These are phyloP conservation scores for Epinephelus cyanopodus DNA, from an alignment of 2,113 vertebrate genomes.

Conservation along the genomic window DNA sequence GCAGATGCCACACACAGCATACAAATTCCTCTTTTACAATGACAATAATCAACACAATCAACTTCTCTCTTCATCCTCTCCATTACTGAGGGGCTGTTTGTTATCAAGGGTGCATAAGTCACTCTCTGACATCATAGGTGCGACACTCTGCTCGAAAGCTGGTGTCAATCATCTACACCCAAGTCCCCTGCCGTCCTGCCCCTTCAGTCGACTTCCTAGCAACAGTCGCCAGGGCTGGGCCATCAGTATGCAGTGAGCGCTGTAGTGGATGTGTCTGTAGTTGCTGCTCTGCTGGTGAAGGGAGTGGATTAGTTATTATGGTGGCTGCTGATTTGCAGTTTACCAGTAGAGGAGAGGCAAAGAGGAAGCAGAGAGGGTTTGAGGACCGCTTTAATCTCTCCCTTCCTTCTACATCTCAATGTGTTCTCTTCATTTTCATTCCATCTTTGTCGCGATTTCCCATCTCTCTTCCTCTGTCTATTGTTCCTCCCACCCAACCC, in stretches of 20 bases:
- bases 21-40: neutral
- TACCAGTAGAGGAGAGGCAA: slow-evolving; percentile 46
- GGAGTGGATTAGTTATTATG: slow-evolving; percentile 58
- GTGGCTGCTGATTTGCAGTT: slow-evolving; percentile 53
- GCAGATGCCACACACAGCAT: neutral
- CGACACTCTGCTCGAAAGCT: neutral
- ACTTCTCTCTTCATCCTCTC: neutral
- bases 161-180: slow-evolving; percentile 44
- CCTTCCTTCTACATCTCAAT: slow-evolving; percentile 29
- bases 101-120: slow-evolving; percentile 4
- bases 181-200: slow-evolving; percentile 6
- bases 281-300: slow-evolving; percentile 36
- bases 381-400: slow-evolving; percentile 22
- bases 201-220: slow-evolving; percentile 56
- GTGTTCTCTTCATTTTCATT: slow-evolving; percentile 23
- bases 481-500: neutral
- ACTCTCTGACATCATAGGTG: slow-evolving; percentile 20
- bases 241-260: slow-evolving; percentile 60
- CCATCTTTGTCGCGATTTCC: slow-evolving; percentile 2
- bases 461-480: neutral
- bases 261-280: slow-evolving; percentile 28
- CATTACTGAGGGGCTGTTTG: neutral
- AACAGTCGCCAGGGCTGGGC: slow-evolving; percentile 63
- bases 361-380: slow-evolving; percentile 19
- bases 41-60: neutral